phyloP scores from a whole-genome alignment of 2,113 vertebrate species.

The Pachyramphus minor region DNA sequence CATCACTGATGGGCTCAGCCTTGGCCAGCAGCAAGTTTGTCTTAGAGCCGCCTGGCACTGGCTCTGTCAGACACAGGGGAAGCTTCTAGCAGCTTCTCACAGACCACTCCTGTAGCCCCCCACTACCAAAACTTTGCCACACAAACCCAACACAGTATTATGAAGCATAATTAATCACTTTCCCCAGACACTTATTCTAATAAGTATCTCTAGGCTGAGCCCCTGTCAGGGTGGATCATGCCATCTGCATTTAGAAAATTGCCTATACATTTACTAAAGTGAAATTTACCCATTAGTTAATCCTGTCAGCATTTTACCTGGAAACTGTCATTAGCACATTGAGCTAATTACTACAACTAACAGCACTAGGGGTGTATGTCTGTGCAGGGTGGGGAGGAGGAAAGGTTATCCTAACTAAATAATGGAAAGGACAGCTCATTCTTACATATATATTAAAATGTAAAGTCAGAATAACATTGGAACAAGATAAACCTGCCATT shows the following conservation, averaged over 20 bases:
- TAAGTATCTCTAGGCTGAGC: constrained; percentile 86
- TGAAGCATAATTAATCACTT: constrained; percentile 91
- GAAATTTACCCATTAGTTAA: constrained; percentile 95
- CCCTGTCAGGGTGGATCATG: constrained; percentile 81
- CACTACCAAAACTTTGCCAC: not conserved
- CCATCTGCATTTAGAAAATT: constrained; percentile 96
- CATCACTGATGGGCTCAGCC: too few relatives aligned
- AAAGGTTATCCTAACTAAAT: not conserved
- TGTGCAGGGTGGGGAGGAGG: not conserved
- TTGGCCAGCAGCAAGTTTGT: not conserved
- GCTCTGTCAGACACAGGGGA: fast-evolving
- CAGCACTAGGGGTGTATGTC: not conserved
- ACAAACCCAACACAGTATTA: constrained; percentile 70
- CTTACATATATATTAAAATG: constrained; percentile 18
- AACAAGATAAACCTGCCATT: not conserved
- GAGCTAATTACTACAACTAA: constrained; percentile 87
- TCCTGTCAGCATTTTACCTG: constrained; percentile 81
- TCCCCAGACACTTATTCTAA: constrained; percentile 88
- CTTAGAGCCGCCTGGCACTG: not conserved
- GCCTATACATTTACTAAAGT: constrained; percentile 94
- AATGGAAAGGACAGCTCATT: not conserved
- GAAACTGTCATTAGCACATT: constrained; percentile 82
- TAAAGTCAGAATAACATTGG: not conserved
- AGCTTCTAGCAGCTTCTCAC: not conserved
- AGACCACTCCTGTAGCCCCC: not conserved